Evolutionary conservation across 53 echinoderm and acorn worm genomes (phyloP).

Genomic region (Patiria pectinifera): DNA sequence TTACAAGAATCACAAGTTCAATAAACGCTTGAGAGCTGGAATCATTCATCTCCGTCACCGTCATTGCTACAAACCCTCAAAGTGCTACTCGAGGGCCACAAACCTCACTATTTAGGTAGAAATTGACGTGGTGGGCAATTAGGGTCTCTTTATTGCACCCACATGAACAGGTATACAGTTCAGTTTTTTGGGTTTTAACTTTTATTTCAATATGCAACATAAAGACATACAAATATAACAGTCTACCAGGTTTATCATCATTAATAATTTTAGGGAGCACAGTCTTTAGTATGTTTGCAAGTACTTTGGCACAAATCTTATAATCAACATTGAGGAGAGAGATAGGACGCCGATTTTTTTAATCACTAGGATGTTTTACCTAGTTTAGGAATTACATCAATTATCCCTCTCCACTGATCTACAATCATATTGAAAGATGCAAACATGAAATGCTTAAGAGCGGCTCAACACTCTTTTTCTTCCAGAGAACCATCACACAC

Average conservation of each 20-base stretch:
- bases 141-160: too few species aligned
- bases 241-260: conserved; percentile 58
- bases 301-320: conserved; percentile 60
- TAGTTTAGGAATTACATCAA: conserved; percentile 65
- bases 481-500: conserved; percentile 45
- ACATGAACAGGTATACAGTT: too few species aligned
- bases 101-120: too few species aligned
- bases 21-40: too few species aligned
- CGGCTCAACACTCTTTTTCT: conserved; percentile 42
- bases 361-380: conserved; percentile 40
- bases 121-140: too few species aligned
- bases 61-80: too few species aligned
- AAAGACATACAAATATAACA: too few species aligned
- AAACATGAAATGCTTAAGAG: conserved; percentile 47
- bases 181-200: too few species aligned
- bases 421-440: conserved; percentile 54
- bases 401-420: conserved; percentile 61
- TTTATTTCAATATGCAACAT: too few species aligned
- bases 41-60: too few species aligned
- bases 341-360: conserved; percentile 71
- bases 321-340: conserved; percentile 75
- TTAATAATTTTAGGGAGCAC: conserved; percentile 50
- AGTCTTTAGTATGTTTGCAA: conserved; percentile 58
- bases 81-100: too few species aligned
- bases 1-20: too few species aligned